phyloP scores from a whole-genome alignment of 92 coral and sea anemone species.

The Virgularia gustaviana region DNA sequence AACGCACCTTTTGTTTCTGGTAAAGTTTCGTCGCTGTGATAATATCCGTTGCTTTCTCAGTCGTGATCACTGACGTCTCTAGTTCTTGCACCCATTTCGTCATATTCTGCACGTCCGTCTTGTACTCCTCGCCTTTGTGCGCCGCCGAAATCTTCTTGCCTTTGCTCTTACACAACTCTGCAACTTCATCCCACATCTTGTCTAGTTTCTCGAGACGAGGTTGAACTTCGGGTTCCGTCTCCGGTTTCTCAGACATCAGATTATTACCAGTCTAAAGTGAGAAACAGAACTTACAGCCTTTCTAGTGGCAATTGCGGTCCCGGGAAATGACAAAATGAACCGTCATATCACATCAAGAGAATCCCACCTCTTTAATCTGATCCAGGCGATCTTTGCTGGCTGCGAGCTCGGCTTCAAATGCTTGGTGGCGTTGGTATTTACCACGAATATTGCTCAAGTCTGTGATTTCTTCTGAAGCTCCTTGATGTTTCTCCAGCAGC shows the following conservation, averaged over 20 bases:
- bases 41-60: constrained; percentile 88
- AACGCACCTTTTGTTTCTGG: constrained; percentile 87
- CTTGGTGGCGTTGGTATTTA: constrained; percentile 79
- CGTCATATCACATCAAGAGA: not conserved
- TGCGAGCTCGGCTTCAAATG: constrained; percentile 91
- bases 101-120: constrained; percentile 89
- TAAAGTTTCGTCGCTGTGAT: constrained; percentile 91
- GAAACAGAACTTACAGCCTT: not conserved
- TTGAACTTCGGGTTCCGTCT: constrained; percentile 87
- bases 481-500: constrained; percentile 79
- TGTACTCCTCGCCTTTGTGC: constrained; percentile 89
- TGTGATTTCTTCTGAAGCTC: constrained; percentile 90
- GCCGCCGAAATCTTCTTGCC: constrained; percentile 87
- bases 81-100: constrained; percentile 88
- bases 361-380: constrained; percentile 76
- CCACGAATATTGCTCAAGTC: constrained; percentile 95
- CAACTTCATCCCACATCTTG: constrained; percentile 83
- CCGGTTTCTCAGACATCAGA: constrained; percentile 86
- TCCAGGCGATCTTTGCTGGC: constrained; percentile 93
- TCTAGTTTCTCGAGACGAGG: constrained; percentile 86
- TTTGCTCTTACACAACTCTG: constrained; percentile 79
- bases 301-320: too few relatives aligned
- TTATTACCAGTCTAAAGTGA: constrained; percentile 70
- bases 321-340: too few relatives aligned
- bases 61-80: constrained; percentile 73